Conservation (phyloP, 2,888 invertebrate genomes). For the Pyrochroa serraticornis region DNA sequence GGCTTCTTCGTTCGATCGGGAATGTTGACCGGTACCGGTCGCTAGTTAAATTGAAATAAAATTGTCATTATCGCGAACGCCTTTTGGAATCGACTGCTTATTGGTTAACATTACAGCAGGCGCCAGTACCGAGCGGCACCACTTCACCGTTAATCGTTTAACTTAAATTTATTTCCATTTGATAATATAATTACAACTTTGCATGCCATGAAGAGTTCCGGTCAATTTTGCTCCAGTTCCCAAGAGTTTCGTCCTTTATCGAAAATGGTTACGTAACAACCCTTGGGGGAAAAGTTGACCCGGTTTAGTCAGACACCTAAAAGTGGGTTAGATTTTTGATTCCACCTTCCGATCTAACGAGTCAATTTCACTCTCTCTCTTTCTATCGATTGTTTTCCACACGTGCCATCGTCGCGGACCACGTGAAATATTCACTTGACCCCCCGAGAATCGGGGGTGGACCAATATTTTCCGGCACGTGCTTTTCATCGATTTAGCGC, state of each 20-base stretch:
- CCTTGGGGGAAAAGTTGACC: constrained; percentile 36
- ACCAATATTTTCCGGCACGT: constrained; percentile 5
- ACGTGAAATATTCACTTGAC: constrained; percentile 13
- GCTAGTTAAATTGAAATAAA: no score
- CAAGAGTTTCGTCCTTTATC: constrained; percentile 5
- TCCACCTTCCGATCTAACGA: not conserved
- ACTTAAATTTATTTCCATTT: not conserved
- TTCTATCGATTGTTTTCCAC: not conserved
- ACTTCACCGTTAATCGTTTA: no score
- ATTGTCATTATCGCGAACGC: no score
- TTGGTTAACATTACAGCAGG: no score
- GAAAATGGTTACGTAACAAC: not conserved
- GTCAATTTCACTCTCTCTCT: constrained; percentile 18
- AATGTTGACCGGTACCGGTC: no score
- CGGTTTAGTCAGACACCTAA: constrained; percentile 25
- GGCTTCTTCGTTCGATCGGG: no score
- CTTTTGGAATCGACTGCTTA: no score
- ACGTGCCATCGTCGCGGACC: not conserved
- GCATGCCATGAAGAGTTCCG: no score
- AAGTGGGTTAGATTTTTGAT: constrained; percentile 33
- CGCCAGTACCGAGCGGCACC: no score
- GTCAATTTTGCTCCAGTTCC: not conserved
- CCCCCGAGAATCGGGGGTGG: not conserved
- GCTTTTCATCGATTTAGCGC: constrained; percentile 7
- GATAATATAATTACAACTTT: not conserved